Evolutionary conservation across 1,140 invertebrate species (phyloP).

Genomic region (Triops longicaudatus): DNA sequence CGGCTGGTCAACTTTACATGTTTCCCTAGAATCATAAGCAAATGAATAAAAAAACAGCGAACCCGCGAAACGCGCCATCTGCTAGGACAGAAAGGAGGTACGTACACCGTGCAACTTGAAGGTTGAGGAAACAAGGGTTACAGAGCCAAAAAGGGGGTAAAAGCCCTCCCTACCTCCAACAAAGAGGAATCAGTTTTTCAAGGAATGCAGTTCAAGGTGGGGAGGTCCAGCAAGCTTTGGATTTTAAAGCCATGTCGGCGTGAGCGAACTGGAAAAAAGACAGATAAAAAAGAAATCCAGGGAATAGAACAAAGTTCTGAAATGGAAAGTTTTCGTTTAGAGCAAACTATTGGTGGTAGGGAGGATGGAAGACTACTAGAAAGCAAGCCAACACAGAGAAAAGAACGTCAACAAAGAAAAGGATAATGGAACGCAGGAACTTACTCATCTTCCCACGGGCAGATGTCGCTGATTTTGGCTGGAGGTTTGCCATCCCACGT

Average conservation of each 20-base stretch:
- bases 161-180: constrained; percentile 27
- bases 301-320: not conserved
- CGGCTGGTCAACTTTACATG: constrained; percentile 68
- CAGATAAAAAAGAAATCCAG: constrained; percentile 26
- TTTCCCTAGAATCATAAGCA: constrained; percentile 58
- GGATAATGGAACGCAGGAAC: constrained; percentile 23
- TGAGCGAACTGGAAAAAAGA: constrained; percentile 28
- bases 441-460: constrained; percentile 36
- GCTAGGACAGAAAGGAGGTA: constrained; percentile 7
- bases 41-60: constrained; percentile 31
- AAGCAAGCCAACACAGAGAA: not conserved
- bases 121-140: not conserved
- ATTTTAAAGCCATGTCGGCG: constrained; percentile 30
- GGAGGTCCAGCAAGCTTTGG: constrained; percentile 19
- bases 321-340: not conserved
- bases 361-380: not conserved
- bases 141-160: constrained; percentile 5
- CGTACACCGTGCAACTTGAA: not conserved
- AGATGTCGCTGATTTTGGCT: constrained; percentile 33
- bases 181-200: not conserved
- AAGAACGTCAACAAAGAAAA: not conserved
- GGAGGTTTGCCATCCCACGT: constrained; percentile 25
- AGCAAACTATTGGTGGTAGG: constrained; percentile 18
- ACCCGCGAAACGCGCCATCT: too few relatives aligned
- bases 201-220: constrained; percentile 3